Evolutionary conservation across 2,888 invertebrate genomes (phyloP), one percentile per base, ranked within the genome.

Genomic region (Macrophya alboannulata): DNA sequence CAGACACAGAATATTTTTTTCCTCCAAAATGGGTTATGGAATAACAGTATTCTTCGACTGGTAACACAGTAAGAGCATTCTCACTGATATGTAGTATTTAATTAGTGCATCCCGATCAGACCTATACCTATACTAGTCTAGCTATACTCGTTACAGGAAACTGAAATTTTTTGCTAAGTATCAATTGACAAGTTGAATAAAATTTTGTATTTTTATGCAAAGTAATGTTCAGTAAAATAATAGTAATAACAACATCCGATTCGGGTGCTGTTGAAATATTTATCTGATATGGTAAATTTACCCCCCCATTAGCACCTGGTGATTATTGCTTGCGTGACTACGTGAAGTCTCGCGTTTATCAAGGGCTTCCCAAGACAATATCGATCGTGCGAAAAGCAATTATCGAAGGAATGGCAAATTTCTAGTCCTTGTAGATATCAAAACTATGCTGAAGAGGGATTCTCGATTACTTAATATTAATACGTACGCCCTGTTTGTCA

Each of bases 241-340:
- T 55, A 77, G 31, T 37, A 31, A 77, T 31, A 31, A 55, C 17
- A 55, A 51, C 25, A n/a, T 17, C 12, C 10, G 51, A 55, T 45
- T 4, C 12, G 10, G 74, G 45, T 43, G 31, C 9, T 37, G 21
- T 55, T 51, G 51, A 77, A 51, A 77, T 55, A 77, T 77, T 77
- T 77, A 17, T 51, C 48, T n/a, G 51, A 77, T 77, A 77, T 55
- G 77, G 48, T 77, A 77, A 77, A 77, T 51, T 51, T 15, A n/a
- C 43, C 72, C 37, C 37, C 15, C 55, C 51, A 51, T 77, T 77
- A 77, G 55, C 31, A 77, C 55, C 77, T 37, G 51, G 77, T 55
- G 51, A 77, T 77, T 77, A 77, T 77, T 77, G 77, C 55, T 77
- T 37, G 77, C 77, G 77, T 77, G 77, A 77, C 77, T 77, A 77